Evolutionary conservation across 1,140 invertebrate genomes (phyloP).

Genomic region (Drosophila malerkotliana): DNA sequence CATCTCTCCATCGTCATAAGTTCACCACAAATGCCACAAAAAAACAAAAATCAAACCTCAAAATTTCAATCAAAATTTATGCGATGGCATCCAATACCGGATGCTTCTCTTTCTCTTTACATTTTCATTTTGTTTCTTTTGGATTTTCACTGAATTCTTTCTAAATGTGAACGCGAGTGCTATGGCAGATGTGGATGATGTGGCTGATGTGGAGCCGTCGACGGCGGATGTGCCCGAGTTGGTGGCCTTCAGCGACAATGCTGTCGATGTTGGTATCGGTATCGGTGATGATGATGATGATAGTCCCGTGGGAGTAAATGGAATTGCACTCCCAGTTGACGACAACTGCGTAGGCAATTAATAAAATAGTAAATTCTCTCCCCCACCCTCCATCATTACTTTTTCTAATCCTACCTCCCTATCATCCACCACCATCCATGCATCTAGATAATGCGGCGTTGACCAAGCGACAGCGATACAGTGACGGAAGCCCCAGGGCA

Average conservation of each 20-base stretch:
- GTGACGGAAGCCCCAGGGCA: conserved; percentile 45
- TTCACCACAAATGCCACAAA: conserved; percentile 29
- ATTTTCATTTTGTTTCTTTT: conserved; percentile 48
- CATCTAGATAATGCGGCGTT: conserved; percentile 46
- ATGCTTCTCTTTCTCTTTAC: conserved; percentile 59
- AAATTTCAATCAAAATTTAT: conserved; percentile 64
- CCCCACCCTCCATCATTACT: conserved; percentile 1
- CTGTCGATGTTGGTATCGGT: conserved; percentile 50
- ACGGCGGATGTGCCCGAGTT: conserved; percentile 53
- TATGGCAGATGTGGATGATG: conserved; percentile 38
- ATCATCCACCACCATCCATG: background rate
- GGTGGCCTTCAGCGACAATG: conserved; percentile 49
- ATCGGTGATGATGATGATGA: conserved; percentile 43
- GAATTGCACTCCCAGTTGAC: conserved; percentile 55
- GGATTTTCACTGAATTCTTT: conserved; percentile 35
- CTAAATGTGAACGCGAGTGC: conserved; percentile 39
- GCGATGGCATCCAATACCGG: conserved; percentile 17
- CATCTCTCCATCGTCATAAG: conserved; percentile 49
- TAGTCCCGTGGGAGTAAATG: conserved; percentile 43
- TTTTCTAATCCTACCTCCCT: conserved; percentile 9
- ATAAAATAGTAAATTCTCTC: conserved; percentile 13
- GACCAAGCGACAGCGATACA: conserved; percentile 62
- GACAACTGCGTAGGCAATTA: conserved; percentile 53
- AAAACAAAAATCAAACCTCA: conserved; percentile 7
- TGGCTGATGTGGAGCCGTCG: conserved; percentile 67